Conservation (phyloP, 2,113 vertebrate species). For the Eurypyga helias region DNA sequence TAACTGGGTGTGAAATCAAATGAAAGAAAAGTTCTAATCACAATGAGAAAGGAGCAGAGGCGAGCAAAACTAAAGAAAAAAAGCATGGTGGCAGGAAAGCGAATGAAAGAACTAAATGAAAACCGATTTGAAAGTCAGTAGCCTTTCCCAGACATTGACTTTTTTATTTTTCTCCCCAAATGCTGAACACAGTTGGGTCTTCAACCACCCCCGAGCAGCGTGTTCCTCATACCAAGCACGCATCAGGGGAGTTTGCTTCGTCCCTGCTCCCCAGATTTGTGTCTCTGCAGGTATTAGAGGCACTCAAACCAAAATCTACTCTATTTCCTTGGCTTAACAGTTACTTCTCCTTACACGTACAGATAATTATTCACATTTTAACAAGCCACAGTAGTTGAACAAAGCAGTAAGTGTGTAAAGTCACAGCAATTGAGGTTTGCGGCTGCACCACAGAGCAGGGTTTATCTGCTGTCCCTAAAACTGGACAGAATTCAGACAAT, state of each 20-base stretch:
- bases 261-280: background rate
- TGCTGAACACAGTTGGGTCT: background rate
- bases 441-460: background rate
- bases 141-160: background rate
- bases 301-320: background rate
- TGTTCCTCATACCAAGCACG: background rate
- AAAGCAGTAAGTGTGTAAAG: background rate
- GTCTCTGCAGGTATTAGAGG: background rate
- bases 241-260: background rate
- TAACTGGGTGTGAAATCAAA: slow-evolving; percentile 87
- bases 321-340: background rate
- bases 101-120: slow-evolving; percentile 65
- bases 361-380: background rate
- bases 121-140: slow-evolving; percentile 48
- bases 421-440: background rate
- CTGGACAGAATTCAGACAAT: background rate
- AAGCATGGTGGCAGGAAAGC: slow-evolving; percentile 48
- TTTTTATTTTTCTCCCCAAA: slow-evolving; percentile 16
- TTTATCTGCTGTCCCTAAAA: background rate
- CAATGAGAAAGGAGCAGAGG: slow-evolving; percentile 60
- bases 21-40: slow-evolving; percentile 69
- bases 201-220: background rate
- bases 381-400: background rate
- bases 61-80: slow-evolving; percentile 25
- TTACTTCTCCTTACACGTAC: background rate